These are phyloP conservation scores for Helarctos malayanus DNA, from an alignment of 2,797 vertebrate genomes.

Conservation along the genomic window DNA sequence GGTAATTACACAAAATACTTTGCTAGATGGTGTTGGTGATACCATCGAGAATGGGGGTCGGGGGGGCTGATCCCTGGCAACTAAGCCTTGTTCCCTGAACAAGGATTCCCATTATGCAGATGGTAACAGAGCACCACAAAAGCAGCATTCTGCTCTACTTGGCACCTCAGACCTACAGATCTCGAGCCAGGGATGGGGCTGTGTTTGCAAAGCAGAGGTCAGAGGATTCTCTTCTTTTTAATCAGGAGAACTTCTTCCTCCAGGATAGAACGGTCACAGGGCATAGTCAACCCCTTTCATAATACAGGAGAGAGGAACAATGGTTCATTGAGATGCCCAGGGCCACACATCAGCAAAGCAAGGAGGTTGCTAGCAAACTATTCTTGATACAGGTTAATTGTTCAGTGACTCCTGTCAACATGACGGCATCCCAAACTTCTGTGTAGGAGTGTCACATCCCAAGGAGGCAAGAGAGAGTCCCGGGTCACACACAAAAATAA, in stretches of 20 bases:
- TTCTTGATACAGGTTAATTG: slow-evolving; percentile 46
- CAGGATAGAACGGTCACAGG: neutral
- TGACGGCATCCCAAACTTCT: neutral
- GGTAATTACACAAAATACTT: neutral
- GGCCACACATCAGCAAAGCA: neutral
- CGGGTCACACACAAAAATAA: neutral
- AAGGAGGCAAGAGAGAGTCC: neutral
- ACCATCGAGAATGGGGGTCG: neutral
- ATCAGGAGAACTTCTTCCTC: slow-evolving; percentile 40
- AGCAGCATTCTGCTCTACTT: slow-evolving; percentile 34
- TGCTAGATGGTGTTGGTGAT: neutral
- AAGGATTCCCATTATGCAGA: slow-evolving; percentile 13
- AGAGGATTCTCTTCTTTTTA: slow-evolving; percentile 44
- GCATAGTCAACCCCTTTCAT: slow-evolving; percentile 58
- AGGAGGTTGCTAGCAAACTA: neutral
- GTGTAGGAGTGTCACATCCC: slow-evolving; percentile 14
- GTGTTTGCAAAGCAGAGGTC: slow-evolving; percentile 54
- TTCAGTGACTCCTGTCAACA: neutral
- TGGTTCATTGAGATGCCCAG: slow-evolving; percentile 38
- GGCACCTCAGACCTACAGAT: neutral
- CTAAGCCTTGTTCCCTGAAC: neutral
- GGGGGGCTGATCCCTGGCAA: neutral
- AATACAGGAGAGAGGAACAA: slow-evolving; percentile 34
- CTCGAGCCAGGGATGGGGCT: slow-evolving; percentile 56
- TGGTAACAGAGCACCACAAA: neutral